These are phyloP conservation scores for Ophion ellenae DNA, from an alignment of 2,888 invertebrate genomes.

Conservation along the genomic window DNA sequence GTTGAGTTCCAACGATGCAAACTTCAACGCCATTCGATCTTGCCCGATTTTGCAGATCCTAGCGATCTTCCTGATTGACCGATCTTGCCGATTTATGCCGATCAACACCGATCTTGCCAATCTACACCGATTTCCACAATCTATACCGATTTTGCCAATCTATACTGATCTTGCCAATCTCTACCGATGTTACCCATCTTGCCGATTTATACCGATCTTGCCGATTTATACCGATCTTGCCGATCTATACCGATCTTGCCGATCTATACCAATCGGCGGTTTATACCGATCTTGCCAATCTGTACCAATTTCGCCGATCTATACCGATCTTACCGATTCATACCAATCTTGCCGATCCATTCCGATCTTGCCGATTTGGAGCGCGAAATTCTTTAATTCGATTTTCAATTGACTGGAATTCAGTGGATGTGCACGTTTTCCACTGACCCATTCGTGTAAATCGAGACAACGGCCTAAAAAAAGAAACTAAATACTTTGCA, in stretches of 20 bases:
- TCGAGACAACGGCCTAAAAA: too few species aligned
- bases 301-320: conserved; percentile 8
- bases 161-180: background rate
- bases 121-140: conserved; percentile 14
- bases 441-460: too few species aligned
- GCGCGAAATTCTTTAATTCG: conserved; percentile 6
- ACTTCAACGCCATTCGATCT: too few species aligned
- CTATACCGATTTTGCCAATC: background rate
- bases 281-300: background rate
- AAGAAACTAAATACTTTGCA: too few species aligned
- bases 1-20: too few species aligned
- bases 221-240: background rate
- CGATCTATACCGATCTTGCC: background rate
- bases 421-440: too few species aligned
- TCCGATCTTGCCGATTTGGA: background rate
- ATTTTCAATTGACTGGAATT: background rate
- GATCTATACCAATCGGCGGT: background rate
- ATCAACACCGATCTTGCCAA: background rate
- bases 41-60: background rate
- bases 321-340: background rate
- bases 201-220: conserved; percentile 1
- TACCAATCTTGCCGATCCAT: background rate
- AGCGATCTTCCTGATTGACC: background rate
- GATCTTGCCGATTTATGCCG: background rate
- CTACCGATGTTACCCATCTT: background rate